A percentile compares a stretch with the other conserved stretches of the same genome.
phyloP scores from a whole-genome alignment of 1,140 invertebrate genomes.

The Bombus huntii region DNA sequence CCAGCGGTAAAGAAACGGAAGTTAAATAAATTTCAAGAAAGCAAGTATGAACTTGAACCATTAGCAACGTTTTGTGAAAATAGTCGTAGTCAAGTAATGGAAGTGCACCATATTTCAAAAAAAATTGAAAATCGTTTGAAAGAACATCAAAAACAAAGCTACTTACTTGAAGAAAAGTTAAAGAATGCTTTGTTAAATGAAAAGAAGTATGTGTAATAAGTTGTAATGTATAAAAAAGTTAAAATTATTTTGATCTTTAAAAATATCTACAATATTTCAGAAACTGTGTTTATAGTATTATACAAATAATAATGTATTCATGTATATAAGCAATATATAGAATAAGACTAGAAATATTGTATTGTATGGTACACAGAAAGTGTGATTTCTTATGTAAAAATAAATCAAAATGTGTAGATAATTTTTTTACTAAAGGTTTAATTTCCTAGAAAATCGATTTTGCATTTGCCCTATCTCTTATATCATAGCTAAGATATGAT shows the following conservation, averaged over 20 bases:
- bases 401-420: neutral
- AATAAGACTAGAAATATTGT: neutral
- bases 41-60: constrained; percentile 36
- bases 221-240: neutral
- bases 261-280: neutral
- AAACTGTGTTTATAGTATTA: constrained; percentile 6
- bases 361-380: neutral
- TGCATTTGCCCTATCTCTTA: too few relatives aligned
- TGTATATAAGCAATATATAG: neutral
- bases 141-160: constrained; percentile 65
- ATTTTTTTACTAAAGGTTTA: neutral
- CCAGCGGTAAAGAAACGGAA: constrained; percentile 55
- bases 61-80: constrained; percentile 60
- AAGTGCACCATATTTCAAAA: constrained; percentile 60
- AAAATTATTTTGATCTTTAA: neutral
- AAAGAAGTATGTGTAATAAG: neutral
- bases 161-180: constrained; percentile 69
- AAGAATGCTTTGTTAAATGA: constrained; percentile 66
- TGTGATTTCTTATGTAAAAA: neutral
- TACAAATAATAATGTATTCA: neutral
- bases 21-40: constrained; percentile 21
- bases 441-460: neutral
- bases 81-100: constrained; percentile 50
- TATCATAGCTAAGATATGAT: neutral
- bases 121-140: constrained; percentile 71